Conservation (phyloP, 2,888 invertebrate species). For the Campoplex nolae region DNA sequence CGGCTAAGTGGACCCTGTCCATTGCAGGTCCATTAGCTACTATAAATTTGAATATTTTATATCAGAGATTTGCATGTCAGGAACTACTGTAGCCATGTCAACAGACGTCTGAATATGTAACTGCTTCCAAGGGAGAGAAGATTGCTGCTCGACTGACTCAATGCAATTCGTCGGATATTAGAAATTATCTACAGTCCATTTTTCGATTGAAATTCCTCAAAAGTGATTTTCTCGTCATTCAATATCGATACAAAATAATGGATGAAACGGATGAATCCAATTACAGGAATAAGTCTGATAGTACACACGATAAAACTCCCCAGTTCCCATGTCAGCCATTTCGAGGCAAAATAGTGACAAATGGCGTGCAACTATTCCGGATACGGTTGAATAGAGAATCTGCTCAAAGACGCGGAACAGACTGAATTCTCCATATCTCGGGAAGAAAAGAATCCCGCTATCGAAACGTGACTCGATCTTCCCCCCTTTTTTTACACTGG, state of each 20-base stretch:
- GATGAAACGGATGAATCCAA: background rate
- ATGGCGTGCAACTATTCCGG: background rate
- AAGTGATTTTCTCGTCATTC: background rate
- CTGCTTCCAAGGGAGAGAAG: background rate
- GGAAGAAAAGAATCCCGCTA: background rate
- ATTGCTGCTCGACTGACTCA: background rate
- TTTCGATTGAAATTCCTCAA: background rate
- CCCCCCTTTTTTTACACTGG: constrained; percentile 20
- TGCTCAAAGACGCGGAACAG: constrained; percentile 5
- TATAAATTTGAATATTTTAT: constrained; percentile 16
- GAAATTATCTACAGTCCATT: background rate
- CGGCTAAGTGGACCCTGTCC: background rate
- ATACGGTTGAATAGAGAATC: constrained; percentile 2
- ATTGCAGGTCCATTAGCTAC: background rate
- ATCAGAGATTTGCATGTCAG: background rate
- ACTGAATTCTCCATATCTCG: background rate
- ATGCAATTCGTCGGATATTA: background rate
- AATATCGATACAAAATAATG: background rate
- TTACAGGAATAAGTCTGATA: background rate
- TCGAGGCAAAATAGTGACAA: background rate
- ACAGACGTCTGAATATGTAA: background rate
- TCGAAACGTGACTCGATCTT: constrained; percentile 30
- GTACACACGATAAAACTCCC: background rate
- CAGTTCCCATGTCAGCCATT: background rate
- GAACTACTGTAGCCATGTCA: background rate